Conservation (phyloP, 2,113 vertebrate genomes). For the Brachionichthys hirsutus region DNA sequence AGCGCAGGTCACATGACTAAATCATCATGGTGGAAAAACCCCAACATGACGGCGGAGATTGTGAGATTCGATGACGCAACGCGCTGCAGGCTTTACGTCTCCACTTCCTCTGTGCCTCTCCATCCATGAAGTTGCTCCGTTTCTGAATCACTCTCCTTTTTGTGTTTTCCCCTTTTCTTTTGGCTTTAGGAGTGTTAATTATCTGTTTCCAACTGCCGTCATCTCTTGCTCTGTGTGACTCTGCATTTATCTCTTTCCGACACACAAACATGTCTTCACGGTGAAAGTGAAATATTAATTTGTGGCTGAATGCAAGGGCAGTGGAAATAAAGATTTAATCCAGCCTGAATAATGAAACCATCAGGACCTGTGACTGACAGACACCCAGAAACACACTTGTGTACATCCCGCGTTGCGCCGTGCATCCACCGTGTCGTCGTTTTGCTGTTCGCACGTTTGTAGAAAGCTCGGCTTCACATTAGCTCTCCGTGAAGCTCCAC, state of each 20-base stretch:
- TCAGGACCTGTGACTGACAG: constrained; percentile 56
- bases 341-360: constrained; percentile 79
- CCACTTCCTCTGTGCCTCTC: constrained; percentile 24
- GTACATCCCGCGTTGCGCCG: constrained; percentile 12
- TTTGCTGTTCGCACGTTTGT: constrained; percentile 9
- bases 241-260: constrained; percentile 36
- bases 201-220: constrained; percentile 16
- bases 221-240: constrained; percentile 46
- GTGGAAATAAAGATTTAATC: constrained; percentile 79
- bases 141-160: constrained; percentile 39
- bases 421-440: constrained; percentile 27
- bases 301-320: constrained; percentile 54
- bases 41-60: constrained; percentile 32
- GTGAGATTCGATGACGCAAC: constrained; percentile 33
- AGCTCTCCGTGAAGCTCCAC: constrained; percentile 37
- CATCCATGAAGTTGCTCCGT: constrained; percentile 37
- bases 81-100: not conserved
- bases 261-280: constrained; percentile 28
- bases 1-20: constrained; percentile 27
- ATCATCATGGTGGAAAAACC: constrained; percentile 40
- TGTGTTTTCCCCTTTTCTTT: constrained; percentile 24
- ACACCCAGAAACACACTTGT: constrained; percentile 19
- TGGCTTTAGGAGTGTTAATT: constrained; percentile 24
- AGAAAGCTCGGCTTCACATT: constrained; percentile 25
- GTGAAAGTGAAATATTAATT: constrained; percentile 67